Evolutionary conservation across 2,888 invertebrate genomes (phyloP), one percentile per base, ranked within the genome.

Genomic region (Cybosia mesomella): DNA sequence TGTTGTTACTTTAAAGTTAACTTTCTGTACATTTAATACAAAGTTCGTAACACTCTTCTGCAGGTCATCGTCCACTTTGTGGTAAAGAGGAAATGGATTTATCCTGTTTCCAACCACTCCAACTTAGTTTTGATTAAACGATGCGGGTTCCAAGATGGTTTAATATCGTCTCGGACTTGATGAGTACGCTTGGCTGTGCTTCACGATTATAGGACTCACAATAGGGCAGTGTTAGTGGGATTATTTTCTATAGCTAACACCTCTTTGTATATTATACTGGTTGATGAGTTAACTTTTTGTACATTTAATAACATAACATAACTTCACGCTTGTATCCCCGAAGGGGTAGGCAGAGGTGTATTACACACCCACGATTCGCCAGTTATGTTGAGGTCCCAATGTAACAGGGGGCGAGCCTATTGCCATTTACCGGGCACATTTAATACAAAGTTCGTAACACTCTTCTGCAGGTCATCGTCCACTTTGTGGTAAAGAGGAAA

Each of bases 81-180:
- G 49, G 49, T 49, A n/a, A 49, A n/a, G n/a, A 49, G 49, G 49
- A 49, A 49, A 49, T 49, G 49, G 49, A 49, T 49, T 49, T n/a
- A n/a, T 49, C n/a, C n/a, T 49, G n/a, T 49, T 49, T 49, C 8
- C 43, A 43, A 43, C 4, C 9, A 49, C 49, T 49, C n/a, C 49
- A 49, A 49, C 49, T 49, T 49, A 49, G n/a, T 49, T 49, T 49
- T 49, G 49, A 49, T 49, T n/a, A 49, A 49, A n/a, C 49, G 49
- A 18, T 49, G n/a, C 49, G 49, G 49, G n/a, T n/a, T 49, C n/a
- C n/a, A 8, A n/a, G 49, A 49, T 49, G n/a, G n/a, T 49, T 49
- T 36, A 1, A n/a, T 9, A 8, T n/a, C 49, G 2, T 49, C n/a
- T 49, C 18, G 49, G n/a, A n/a, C 49, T n/a, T n/a, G 49, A 49